A percentile compares a stretch with the other conserved stretches of the same genome.
Evolutionary conservation across 2,888 invertebrate genomes (phyloP).

Genomic region (Caenorhabditis doughertyi): DNA sequence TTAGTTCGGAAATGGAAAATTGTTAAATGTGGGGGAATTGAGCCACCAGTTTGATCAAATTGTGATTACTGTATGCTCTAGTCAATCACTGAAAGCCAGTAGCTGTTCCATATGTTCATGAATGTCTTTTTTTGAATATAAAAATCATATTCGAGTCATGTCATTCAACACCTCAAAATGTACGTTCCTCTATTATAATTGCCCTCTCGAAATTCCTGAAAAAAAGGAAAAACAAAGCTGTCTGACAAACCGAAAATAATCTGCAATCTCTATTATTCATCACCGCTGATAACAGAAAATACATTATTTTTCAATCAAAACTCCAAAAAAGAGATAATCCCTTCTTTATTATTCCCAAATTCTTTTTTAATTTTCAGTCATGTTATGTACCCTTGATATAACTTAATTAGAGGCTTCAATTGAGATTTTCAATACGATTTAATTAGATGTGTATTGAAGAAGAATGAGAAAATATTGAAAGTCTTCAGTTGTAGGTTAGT

Average conservation of each 20-base stretch:
- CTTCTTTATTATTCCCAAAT: constrained; percentile 25
- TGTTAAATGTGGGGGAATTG: too few species aligned
- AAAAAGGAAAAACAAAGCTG: background rate
- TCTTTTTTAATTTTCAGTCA: constrained; percentile 10
- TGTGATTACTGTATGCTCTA: too few species aligned
- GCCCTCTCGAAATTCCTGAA: too few species aligned
- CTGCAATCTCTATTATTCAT: background rate
- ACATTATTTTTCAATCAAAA: constrained; percentile 11
- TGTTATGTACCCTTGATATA: constrained; percentile 3
- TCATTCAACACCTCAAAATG: too few species aligned
- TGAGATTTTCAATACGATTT: background rate
- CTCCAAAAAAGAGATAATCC: constrained; percentile 27
- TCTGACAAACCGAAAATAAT: too few species aligned
- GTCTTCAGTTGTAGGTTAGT: background rate
- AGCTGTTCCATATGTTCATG: too few species aligned
- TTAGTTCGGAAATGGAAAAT: too few species aligned
- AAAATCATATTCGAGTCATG: too few species aligned
- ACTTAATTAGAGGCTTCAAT: constrained; percentile 23
- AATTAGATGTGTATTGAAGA: background rate
- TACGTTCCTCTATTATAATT: too few species aligned
- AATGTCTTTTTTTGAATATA: too few species aligned
- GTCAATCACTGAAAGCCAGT: too few species aligned
- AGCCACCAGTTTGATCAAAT: too few species aligned
- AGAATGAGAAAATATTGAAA: background rate
- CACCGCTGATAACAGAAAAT: background rate